A percentile compares a stretch with the other conserved stretches of the same genome.
phyloP scores from a whole-genome alignment of 2,797 vertebrate genomes.

The Botia almorhae region DNA sequence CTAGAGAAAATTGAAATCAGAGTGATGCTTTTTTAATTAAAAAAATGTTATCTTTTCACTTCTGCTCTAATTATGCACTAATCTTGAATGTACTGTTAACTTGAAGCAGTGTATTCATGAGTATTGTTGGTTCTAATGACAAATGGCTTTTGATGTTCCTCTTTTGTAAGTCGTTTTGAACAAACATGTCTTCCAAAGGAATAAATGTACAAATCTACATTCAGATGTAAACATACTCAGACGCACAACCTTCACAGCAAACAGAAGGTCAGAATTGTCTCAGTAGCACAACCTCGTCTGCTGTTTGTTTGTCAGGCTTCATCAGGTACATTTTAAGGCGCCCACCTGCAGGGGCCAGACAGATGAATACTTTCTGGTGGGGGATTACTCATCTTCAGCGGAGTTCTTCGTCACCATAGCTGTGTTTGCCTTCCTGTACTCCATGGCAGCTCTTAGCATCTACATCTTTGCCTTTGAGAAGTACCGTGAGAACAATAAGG shows the following conservation, averaged over 20 bases:
- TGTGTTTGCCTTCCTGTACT: slow-evolving; percentile 92
- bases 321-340: slow-evolving; percentile 88
- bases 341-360: slow-evolving; percentile 78
- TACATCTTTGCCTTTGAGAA: slow-evolving; percentile 91
- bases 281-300: background rate
- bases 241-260: too few species aligned
- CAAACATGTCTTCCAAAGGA: too few species aligned
- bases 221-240: too few species aligned
- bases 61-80: too few species aligned
- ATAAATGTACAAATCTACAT: background rate
- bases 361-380: slow-evolving; percentile 83
- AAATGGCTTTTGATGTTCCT: too few species aligned
- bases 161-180: background rate
- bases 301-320: slow-evolving; percentile 78
- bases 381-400: slow-evolving; percentile 91
- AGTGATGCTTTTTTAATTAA: too few species aligned
- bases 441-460: slow-evolving; percentile 82
- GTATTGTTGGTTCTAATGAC: too few species aligned
- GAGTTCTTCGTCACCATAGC: slow-evolving; percentile 93
- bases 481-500: slow-evolving; percentile 90
- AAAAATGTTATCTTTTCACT: too few species aligned
- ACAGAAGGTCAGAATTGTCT: background rate
- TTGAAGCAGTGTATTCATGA: too few species aligned
- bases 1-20: too few species aligned
- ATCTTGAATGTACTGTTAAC: too few species aligned